Evolutionary conservation across 2,888 invertebrate genomes (phyloP).

Genomic region (Muscina levida): DNA sequence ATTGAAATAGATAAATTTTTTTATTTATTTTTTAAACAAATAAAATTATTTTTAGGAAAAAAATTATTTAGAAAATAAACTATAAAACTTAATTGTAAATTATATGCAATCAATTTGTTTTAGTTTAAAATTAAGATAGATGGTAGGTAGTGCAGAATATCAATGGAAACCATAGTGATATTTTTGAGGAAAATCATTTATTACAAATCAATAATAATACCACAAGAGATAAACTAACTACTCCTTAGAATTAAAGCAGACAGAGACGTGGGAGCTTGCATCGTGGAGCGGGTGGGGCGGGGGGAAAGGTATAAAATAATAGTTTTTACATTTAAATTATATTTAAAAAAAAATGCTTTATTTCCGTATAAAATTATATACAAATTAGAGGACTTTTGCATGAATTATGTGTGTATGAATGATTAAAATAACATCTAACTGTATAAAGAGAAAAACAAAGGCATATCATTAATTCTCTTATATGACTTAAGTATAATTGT

Average conservation of each 20-base stretch:
- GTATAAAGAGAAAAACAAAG: too few species aligned
- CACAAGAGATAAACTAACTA: not conserved
- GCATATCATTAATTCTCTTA: too few species aligned
- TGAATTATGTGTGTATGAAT: constrained; percentile 5
- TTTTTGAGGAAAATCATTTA: constrained; percentile 17
- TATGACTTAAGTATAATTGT: constrained; percentile 18
- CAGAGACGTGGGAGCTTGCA: not conserved
- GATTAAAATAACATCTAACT: too few species aligned
- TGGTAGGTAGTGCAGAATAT: too few species aligned
- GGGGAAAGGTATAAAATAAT: not conserved
- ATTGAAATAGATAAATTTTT: constrained; percentile 52
- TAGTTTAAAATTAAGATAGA: constrained; percentile 3
- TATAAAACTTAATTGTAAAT: constrained; percentile 38
- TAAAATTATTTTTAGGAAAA: constrained; percentile 43
- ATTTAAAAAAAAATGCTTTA: constrained; percentile 32
- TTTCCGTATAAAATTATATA: constrained; percentile 36
- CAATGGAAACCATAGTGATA: constrained; percentile 26
- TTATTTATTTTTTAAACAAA: constrained; percentile 66
- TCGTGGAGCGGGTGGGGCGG: not conserved
- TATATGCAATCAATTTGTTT: constrained; percentile 26
- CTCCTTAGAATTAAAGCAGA: not conserved
- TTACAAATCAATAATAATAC: constrained; percentile 26
- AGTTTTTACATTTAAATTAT: constrained; percentile 27
- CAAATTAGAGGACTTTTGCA: constrained; percentile 35
- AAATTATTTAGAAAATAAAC: constrained; percentile 46